Conservation (phyloP, 2,113 vertebrate species). For the Taurulus bubalis region DNA sequence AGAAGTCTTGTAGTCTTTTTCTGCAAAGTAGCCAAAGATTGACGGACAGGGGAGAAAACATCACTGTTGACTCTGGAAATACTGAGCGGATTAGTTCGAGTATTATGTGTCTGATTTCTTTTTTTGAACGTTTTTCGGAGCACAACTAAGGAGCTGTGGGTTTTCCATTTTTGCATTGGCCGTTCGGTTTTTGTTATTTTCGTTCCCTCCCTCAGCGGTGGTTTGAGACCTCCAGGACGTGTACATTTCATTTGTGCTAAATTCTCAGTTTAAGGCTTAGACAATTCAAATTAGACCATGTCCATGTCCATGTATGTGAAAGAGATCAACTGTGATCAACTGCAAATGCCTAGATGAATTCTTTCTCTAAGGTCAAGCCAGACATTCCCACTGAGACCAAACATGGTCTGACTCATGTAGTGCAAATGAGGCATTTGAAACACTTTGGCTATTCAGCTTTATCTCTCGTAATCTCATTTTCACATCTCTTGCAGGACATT, state of each 20-base stretch:
- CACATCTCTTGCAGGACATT: conserved; percentile 71
- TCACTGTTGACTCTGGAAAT: background rate
- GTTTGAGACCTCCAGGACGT: conserved; percentile 48
- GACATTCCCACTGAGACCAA: conserved; percentile 67
- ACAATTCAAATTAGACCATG: conserved; percentile 70
- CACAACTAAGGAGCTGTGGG: background rate
- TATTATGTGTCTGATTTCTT: conserved; percentile 4
- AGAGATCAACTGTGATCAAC: conserved; percentile 65
- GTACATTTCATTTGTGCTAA: conserved; percentile 47
- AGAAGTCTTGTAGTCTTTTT: background rate
- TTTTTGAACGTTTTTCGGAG: background rate
- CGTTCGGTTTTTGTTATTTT: background rate
- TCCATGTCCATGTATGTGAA: conserved; percentile 35
- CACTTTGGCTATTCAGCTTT: conserved; percentile 75
- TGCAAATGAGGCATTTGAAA: conserved; percentile 80
- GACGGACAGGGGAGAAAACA: conserved; percentile 1
- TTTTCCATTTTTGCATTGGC: background rate
- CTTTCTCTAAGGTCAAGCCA: conserved; percentile 72
- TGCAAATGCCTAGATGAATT: conserved; percentile 67
- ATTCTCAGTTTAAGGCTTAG: conserved; percentile 47
- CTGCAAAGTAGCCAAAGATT: background rate
- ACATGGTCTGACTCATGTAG: conserved; percentile 74
- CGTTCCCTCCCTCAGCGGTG: background rate
- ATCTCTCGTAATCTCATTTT: conserved; percentile 71
- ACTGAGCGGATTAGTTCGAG: background rate